Evolutionary conservation across 2,888 invertebrate species (phyloP).

Genomic region (Plagodis pulveraria): DNA sequence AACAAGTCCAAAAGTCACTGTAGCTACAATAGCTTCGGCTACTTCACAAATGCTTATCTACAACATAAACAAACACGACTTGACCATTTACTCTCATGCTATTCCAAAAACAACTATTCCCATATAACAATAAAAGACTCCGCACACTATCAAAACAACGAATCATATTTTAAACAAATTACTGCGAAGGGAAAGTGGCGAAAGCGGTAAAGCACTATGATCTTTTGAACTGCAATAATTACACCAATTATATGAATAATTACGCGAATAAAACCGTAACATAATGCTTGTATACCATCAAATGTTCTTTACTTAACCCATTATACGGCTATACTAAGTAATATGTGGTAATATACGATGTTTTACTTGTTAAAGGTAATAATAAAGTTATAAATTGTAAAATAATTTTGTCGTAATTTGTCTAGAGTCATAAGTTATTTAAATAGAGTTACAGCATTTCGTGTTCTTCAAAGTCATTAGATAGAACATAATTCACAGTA

Average conservation of each 20-base stretch:
- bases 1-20: no score
- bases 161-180: constrained; percentile 32
- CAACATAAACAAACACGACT: constrained; percentile 15
- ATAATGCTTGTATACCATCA: constrained; percentile 22
- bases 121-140: constrained; percentile 34
- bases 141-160: constrained; percentile 30
- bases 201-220: constrained; percentile 37
- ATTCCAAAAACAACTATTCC: constrained; percentile 5
- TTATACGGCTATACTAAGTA: constrained; percentile 15
- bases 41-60: constrained; percentile 21
- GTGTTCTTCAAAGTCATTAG: no score
- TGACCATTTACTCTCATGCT: constrained; percentile 14
- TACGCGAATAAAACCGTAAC: constrained; percentile 31
- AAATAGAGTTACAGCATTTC: neutral
- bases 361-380: constrained; percentile 15
- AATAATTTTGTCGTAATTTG: constrained; percentile 20
- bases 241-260: constrained; percentile 34
- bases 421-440: constrained; percentile 8
- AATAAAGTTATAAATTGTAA: constrained; percentile 14
- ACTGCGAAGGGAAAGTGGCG: constrained; percentile 34
- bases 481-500: no score
- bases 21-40: neutral
- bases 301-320: constrained; percentile 15
- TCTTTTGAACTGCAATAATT: constrained; percentile 38
- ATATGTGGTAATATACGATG: constrained; percentile 10